A percentile compares a stretch with the other conserved stretches of the same genome.
phyloP scores from a whole-genome alignment of 2,113 vertebrate species.

The Saccopteryx leptura region DNA sequence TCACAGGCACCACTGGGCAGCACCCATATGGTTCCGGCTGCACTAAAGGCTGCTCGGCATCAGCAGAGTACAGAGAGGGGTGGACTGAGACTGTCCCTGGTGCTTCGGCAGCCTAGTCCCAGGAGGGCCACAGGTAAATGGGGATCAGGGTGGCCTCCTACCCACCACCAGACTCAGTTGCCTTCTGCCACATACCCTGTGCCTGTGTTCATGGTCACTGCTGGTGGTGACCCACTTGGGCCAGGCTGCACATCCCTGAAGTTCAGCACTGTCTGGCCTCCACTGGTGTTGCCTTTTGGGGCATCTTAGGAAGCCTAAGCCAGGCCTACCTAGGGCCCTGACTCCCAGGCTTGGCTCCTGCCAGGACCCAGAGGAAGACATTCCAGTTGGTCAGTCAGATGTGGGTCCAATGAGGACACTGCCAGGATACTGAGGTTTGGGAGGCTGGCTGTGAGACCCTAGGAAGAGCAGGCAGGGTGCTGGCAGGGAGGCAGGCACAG shows the following conservation, averaged over 20 bases:
- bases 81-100: neutral
- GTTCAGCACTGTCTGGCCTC: neutral
- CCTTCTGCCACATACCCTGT: neutral
- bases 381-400: neutral
- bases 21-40: rapidly evolving
- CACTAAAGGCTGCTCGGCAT: neutral
- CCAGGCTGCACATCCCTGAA: neutral
- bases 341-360: neutral
- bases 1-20: neutral
- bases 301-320: neutral
- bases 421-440: neutral
- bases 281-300: neutral
- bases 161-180: neutral
- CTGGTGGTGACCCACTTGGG: no score
- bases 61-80: neutral
- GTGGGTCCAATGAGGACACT: no score
- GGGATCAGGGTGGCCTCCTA: neutral
- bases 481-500: neutral
- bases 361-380: neutral
- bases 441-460: neutral
- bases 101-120: neutral
- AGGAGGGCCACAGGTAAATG: no score
- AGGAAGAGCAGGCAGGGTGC: neutral
- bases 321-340: neutral
- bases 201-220: neutral